Evolutionary conservation across 2,797 vertebrate genomes (phyloP).

Genomic region (Poeciliopsis infans): DNA sequence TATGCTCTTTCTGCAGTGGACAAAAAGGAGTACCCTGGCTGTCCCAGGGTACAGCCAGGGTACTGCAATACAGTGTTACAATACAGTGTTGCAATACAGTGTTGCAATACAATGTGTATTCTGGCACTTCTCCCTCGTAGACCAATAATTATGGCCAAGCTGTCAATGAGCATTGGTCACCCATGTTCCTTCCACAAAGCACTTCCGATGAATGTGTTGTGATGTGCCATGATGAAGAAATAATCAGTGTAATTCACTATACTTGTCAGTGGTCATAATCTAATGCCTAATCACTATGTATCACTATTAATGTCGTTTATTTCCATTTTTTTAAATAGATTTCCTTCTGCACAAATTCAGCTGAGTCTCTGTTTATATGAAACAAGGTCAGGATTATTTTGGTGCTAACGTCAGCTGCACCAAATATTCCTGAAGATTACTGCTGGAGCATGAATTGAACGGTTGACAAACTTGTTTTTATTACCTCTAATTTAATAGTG

Average conservation of each 20-base stretch:
- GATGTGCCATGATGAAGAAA: not conserved
- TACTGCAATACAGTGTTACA: not conserved
- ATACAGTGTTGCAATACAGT: not conserved
- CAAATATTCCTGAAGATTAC: not conserved
- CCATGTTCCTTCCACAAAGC: not conserved
- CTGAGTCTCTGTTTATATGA: not conserved
- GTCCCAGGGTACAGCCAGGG: not conserved
- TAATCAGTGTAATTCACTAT: not conserved
- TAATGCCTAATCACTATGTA: not conserved
- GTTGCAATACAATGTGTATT: not conserved
- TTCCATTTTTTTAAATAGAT: not conserved
- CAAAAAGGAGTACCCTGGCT: not conserved
- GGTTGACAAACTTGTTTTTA: not conserved
- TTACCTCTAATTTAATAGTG: not conserved
- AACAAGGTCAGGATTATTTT: not conserved
- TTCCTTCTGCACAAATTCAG: not conserved
- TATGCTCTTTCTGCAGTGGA: not conserved
- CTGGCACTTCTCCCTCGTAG: not conserved
- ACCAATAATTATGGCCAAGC: not conserved
- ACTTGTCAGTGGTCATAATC: not conserved
- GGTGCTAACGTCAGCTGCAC: not conserved
- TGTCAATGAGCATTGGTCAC: not conserved
- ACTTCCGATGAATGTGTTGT: not conserved
- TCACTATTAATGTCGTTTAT: not conserved
- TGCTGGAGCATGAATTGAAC: not conserved